These are phyloP conservation scores for Seira musarum DNA, from an alignment of 2,888 invertebrate species.

Conservation along the genomic window DNA sequence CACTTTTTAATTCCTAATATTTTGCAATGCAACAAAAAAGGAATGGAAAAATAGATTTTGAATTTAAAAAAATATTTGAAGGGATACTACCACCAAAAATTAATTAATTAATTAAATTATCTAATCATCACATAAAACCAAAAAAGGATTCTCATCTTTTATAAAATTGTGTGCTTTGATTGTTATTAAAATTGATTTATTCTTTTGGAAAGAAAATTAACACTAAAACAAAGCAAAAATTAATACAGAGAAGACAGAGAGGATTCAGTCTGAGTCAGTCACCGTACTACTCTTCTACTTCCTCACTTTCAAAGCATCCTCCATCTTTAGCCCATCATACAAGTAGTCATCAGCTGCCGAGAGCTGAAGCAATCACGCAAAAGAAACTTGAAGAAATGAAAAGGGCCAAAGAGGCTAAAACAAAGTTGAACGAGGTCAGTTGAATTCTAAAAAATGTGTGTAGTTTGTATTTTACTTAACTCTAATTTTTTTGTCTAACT, in stretches of 20 bases:
- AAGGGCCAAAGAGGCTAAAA: constrained; percentile 63
- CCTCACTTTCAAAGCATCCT: constrained; percentile 40
- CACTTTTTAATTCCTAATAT: too few species aligned
- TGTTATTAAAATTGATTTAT: too few species aligned
- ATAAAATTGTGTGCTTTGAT: not conserved
- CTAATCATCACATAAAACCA: too few species aligned
- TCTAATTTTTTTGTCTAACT: not conserved
- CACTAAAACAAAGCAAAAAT: not conserved
- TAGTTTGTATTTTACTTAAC: not conserved
- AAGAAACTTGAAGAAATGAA: constrained; percentile 68
- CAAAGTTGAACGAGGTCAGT: constrained; percentile 52
- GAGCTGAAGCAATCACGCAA: constrained; percentile 67
- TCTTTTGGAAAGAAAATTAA: not conserved
- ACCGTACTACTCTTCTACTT: constrained; percentile 31
- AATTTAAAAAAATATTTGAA: too few species aligned
- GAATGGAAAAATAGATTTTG: too few species aligned
- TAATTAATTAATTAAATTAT: too few species aligned
- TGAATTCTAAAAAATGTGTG: constrained; percentile 2
- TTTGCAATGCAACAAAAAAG: too few species aligned
- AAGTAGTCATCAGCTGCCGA: constrained; percentile 51
- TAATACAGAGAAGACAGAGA: constrained; percentile 39
- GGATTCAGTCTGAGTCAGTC: constrained; percentile 30
- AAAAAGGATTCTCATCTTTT: too few species aligned
- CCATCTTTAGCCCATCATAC: constrained; percentile 52
- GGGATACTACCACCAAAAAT: too few species aligned